phyloP scores from a whole-genome alignment of 1,140 invertebrate genomes.

The Drosophila yakuba region DNA sequence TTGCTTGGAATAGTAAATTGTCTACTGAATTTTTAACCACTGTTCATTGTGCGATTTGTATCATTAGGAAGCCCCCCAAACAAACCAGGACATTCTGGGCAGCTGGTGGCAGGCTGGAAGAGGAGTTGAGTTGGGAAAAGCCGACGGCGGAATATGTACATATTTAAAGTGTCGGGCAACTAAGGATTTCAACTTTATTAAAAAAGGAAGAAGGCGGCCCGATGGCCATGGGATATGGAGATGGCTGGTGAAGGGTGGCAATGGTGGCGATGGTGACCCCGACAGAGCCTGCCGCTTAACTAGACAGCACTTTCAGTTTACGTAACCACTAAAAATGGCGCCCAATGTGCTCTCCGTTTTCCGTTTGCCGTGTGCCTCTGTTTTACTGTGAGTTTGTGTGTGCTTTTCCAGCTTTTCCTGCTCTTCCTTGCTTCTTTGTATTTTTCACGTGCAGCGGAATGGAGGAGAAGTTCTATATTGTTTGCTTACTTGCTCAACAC shows the following conservation, averaged over 20 bases:
- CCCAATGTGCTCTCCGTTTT: constrained; percentile 47
- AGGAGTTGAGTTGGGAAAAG: neutral
- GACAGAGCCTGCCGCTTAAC: constrained; percentile 12
- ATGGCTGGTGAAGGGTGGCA: no score
- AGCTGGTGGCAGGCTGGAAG: constrained; percentile 5
- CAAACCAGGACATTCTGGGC: constrained; percentile 10
- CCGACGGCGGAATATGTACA: constrained; percentile 35
- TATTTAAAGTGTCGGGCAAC: constrained; percentile 63
- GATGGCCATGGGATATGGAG: neutral
- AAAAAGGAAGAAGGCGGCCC: constrained; percentile 20
- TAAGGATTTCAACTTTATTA: constrained; percentile 67
- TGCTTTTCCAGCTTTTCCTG: constrained; percentile 8
- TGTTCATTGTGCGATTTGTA: constrained; percentile 39
- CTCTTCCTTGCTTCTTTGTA: neutral
- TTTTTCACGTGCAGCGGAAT: constrained; percentile 38
- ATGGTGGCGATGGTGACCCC: constrained; percentile 18
- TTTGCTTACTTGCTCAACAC: constrained; percentile 78
- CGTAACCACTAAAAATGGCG: constrained; percentile 71
- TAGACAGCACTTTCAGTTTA: constrained; percentile 68
- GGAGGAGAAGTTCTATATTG: constrained; percentile 71
- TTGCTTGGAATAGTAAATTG: constrained; percentile 11
- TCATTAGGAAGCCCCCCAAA: constrained; percentile 33
- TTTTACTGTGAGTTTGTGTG: constrained; percentile 8
- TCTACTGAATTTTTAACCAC: constrained; percentile 12
- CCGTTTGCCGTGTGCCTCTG: constrained; percentile 11